Base-by-base conservation (phyloP, 2,797 vertebrate species). In the Enteromius fasciolatus region DNA sequence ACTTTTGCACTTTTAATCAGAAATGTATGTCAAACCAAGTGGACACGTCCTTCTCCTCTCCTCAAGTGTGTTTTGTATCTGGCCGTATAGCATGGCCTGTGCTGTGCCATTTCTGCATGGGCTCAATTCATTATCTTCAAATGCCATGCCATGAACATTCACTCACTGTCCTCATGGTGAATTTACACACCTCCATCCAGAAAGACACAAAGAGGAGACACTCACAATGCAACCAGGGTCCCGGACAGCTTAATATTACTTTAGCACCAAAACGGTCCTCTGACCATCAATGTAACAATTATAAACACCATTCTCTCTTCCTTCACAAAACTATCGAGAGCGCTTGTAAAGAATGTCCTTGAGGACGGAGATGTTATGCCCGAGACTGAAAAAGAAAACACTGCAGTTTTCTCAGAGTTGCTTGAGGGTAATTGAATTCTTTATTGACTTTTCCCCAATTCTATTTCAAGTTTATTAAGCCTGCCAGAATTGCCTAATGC, bases 381-480 rank as follows among this genome's bases (percentile, higher is more conserved):
- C 41, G 33, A 59, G 77, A 85, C 76, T 82, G 78, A 68, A 78
- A 84, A 82, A 74, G 80, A 86, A 84, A 88, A 83, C 83, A 46
- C 84, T 84, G 52, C 89, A 89, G 89, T 91, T 89, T 89, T 87
- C 87, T 87, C 85, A 78, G 85, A 91, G 90, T 89, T 90, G 87
- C 92, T 91, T 90, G 87, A 91, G 89, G 88, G 91, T 93, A 93
- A 94, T 92, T 92, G 87, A 94, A 93, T 93, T 92, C 91, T 86
- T 93, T 94, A 94, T 95, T 93, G 93, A 94, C 92, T 93, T 93
- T 93, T 41, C 88, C 91, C 91, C 90, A 90, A 89, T 93, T 93
- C 92, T 90, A 93, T 94, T 93, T 92, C 89, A 90, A 91, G 90
- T 93, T 91, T 93, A 93, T 93, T 94, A 93, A 92, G 90, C 89